Evolutionary conservation across 2,888 invertebrate species (phyloP).

Genomic region (Ectemnius continuus): DNA sequence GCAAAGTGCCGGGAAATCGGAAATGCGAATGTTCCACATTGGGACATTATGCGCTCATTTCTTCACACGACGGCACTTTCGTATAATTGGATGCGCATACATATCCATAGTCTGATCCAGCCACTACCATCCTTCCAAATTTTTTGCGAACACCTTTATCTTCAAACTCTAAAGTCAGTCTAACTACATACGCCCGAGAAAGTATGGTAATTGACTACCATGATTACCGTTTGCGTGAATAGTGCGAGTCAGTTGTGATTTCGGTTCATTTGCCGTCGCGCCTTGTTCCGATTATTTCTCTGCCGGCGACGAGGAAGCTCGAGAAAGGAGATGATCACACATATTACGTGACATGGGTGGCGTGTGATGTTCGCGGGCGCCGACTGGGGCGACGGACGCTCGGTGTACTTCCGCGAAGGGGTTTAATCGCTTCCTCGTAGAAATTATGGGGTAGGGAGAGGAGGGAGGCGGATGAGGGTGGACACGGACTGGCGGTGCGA

Average conservation of each 20-base stretch:
- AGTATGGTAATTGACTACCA: constrained; percentile 33
- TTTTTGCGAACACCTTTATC: no score
- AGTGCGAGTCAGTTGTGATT: no score
- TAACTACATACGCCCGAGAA: no score
- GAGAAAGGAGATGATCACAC: constrained; percentile 24
- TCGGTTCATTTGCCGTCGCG: no score
- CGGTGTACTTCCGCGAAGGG: constrained; percentile 38
- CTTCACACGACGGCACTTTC: no score
- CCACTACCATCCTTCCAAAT: no score
- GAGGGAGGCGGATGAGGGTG: no score
- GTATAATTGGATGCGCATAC: no score
- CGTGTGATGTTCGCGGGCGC: not conserved
- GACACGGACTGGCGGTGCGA: no score
- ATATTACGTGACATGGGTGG: constrained; percentile 9
- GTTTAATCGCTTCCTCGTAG: constrained; percentile 49
- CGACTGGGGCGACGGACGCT: no score
- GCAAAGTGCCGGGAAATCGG: not conserved
- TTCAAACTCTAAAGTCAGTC: no score
- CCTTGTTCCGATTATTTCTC: constrained; percentile 20
- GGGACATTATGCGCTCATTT: not conserved
- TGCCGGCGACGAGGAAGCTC: constrained; percentile 1
- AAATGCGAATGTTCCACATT: not conserved
- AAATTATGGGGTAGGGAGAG: constrained; percentile 29
- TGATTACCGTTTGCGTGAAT: not conserved
- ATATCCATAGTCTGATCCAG: no score